Percentiles rank a stretch among this genome's conserved stretches.
Evolutionary conservation across 2,797 vertebrate genomes (phyloP).

Genomic region (Tragopan temminckii): DNA sequence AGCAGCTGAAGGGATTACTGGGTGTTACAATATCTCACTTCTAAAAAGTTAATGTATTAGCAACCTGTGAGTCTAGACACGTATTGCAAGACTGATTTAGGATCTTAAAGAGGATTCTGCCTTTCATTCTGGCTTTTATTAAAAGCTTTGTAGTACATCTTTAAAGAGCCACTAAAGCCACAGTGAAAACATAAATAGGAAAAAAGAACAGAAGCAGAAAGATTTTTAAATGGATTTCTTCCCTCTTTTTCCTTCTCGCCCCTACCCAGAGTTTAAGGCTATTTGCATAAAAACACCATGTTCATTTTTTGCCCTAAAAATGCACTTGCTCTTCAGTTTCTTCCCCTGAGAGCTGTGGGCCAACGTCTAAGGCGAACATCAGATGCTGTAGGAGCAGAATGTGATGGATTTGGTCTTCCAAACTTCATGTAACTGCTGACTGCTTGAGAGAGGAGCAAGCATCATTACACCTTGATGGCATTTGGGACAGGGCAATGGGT

Average conservation of each 20-base stretch:
- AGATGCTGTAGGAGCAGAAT: not conserved
- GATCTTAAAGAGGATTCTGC: slow-evolving; percentile 67
- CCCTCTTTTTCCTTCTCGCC: slow-evolving; percentile 20
- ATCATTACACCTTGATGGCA: not conserved
- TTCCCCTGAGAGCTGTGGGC: not conserved
- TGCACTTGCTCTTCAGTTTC: not conserved
- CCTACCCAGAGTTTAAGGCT: slow-evolving; percentile 29
- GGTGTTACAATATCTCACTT: slow-evolving; percentile 41
- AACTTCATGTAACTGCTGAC: not conserved
- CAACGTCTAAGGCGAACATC: not conserved
- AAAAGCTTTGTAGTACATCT: slow-evolving; percentile 74
- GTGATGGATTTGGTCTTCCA: not conserved
- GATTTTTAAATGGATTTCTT: slow-evolving; percentile 65
- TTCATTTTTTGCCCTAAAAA: not conserved
- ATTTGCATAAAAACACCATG: slow-evolving; percentile 38
- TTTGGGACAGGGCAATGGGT: not conserved
- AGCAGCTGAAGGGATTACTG: slow-evolving; percentile 53
- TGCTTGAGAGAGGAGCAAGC: not conserved
- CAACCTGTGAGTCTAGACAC: slow-evolving; percentile 48
- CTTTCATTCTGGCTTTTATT: slow-evolving; percentile 72
- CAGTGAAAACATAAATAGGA: slow-evolving; percentile 50
- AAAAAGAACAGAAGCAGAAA: slow-evolving; percentile 45
- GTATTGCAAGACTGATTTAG: slow-evolving; percentile 51
- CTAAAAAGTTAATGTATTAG: slow-evolving; percentile 53
- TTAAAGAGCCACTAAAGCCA: slow-evolving; percentile 65